Evolutionary conservation across 2,797 vertebrate species (phyloP).

Genomic region (Remorina albescens): DNA sequence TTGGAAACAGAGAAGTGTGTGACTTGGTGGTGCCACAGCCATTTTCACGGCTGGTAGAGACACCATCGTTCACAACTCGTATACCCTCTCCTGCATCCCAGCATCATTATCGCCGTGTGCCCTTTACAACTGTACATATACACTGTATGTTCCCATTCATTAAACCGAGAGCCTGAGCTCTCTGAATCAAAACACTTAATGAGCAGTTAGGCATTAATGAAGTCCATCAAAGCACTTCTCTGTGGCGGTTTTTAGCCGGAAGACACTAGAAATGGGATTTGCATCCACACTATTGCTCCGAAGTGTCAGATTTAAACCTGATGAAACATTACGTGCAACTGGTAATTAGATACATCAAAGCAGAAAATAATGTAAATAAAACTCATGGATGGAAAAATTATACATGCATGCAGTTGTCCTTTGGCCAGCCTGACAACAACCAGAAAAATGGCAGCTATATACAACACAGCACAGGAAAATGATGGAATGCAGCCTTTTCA

Average conservation of each 20-base stretch:
- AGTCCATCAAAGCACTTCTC: slow-evolving; percentile 26
- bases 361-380: slow-evolving; percentile 56
- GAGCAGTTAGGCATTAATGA: slow-evolving; percentile 48
- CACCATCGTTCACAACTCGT: slow-evolving; percentile 53
- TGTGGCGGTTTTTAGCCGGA: slow-evolving; percentile 21
- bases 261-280: slow-evolving; percentile 26
- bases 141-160: slow-evolving; percentile 50
- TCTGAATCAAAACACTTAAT: slow-evolving; percentile 47
- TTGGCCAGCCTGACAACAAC: slow-evolving; percentile 35
- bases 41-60: slow-evolving; percentile 71
- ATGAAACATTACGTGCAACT: slow-evolving; percentile 32
- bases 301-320: slow-evolving; percentile 39
- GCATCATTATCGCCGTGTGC: slow-evolving; percentile 46
- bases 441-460: slow-evolving; percentile 20
- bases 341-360: slow-evolving; percentile 49
- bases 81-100: slow-evolving; percentile 30
- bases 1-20: slow-evolving; percentile 69
- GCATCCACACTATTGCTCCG: slow-evolving; percentile 2
- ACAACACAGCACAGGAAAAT: slow-evolving; percentile 31
- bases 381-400: slow-evolving; percentile 41
- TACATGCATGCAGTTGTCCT: slow-evolving; percentile 48
- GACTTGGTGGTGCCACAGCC: slow-evolving; percentile 74
- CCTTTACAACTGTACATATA: slow-evolving; percentile 38
- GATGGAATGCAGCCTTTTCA: background rate
- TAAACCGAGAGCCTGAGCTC: slow-evolving; percentile 28